These are phyloP conservation scores for Chymomyza amoena DNA, from an alignment of 2,888 invertebrate species.

Conservation along the genomic window DNA sequence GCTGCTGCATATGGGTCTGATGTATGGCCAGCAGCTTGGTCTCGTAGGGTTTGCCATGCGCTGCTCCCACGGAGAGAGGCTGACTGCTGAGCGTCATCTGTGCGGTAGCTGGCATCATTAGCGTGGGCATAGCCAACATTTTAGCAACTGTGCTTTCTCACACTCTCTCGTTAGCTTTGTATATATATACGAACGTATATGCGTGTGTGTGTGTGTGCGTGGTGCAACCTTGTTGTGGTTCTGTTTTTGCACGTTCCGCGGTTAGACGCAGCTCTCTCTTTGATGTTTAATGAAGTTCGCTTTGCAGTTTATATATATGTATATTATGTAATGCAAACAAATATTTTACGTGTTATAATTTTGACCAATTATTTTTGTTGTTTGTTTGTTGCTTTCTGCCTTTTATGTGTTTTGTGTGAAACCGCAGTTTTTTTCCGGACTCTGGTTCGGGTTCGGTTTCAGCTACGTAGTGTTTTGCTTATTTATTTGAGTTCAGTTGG, in stretches of 20 bases:
- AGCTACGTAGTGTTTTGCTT: constrained; percentile 40
- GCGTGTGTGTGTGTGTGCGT: constrained; percentile 17
- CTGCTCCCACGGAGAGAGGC: constrained; percentile 76
- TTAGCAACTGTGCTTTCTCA: constrained; percentile 36
- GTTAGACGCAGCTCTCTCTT: constrained; percentile 60
- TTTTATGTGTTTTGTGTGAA: constrained; percentile 31
- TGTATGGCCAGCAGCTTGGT: constrained; percentile 79
- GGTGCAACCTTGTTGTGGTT: constrained; percentile 22
- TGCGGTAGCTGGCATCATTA: constrained; percentile 80
- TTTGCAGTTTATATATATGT: constrained; percentile 44
- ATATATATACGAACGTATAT: not conserved
- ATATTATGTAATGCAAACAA: constrained; percentile 34
- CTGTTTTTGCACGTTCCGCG: constrained; percentile 62
- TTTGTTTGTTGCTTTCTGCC: constrained; percentile 3
- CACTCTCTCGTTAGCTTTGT: not conserved
- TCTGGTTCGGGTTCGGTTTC: constrained; percentile 18
- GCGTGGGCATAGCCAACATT: constrained; percentile 80
- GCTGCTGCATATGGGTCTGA: constrained; percentile 78
- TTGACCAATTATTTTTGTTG: constrained; percentile 48
- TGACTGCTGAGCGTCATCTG: constrained; percentile 79
- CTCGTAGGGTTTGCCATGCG: constrained; percentile 78
- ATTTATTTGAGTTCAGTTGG: constrained; percentile 30
- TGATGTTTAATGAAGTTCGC: constrained; percentile 73
- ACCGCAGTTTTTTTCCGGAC: constrained; percentile 13
- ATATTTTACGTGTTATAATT: constrained; percentile 56